phyloP scores from a whole-genome alignment of 2,113 vertebrate genomes.

The Mixornis gularis region DNA sequence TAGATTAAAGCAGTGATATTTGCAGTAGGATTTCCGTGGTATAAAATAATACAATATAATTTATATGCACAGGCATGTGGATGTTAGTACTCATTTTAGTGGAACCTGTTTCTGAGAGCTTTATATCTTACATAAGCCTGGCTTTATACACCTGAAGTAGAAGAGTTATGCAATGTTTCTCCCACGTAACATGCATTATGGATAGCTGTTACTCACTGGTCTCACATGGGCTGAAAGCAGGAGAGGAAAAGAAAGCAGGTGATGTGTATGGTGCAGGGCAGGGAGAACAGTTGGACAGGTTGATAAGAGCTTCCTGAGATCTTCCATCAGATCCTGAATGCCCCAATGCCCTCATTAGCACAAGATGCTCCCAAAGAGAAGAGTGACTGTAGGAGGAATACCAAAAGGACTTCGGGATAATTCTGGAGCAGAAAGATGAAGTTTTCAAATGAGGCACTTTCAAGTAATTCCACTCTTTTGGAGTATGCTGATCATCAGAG shows the following conservation, averaged over 20 bases:
- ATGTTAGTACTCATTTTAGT: neutral
- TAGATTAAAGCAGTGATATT: neutral
- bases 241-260: neutral
- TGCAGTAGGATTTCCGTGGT: neutral
- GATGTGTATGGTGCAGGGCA: neutral
- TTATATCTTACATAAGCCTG: neutral
- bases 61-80: neutral
- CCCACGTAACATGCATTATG: neutral
- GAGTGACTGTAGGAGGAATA: neutral
- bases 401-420: neutral
- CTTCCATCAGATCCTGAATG: neutral
- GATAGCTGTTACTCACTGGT: neutral
- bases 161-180: neutral
- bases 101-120: neutral
- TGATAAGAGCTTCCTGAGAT: neutral
- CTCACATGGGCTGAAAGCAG: neutral
- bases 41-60: neutral
- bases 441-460: neutral
- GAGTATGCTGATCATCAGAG: neutral
- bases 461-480: neutral
- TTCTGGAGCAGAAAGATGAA: neutral
- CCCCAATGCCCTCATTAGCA: neutral
- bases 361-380: neutral
- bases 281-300: fast-evolving
- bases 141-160: neutral